Base-by-base conservation (phyloP, 2,797 vertebrate genomes). In the Eutrigla gurnardus region DNA sequence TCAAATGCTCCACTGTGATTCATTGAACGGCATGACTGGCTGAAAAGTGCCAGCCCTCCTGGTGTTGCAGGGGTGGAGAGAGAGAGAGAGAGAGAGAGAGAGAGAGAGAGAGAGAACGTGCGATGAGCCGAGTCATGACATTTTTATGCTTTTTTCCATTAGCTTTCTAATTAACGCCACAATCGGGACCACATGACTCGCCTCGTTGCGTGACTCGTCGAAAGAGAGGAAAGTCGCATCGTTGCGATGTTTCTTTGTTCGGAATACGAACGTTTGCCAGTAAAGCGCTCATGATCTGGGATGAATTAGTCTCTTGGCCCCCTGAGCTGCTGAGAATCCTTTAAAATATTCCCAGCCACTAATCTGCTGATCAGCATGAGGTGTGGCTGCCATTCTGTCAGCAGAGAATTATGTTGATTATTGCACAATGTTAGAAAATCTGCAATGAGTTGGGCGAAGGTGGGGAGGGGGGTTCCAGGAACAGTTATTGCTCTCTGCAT, bases 351-450 rank as follows among this genome's bases (percentile, higher is more conserved):
- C 75, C 58, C 74, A 77, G 75, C 75, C 83, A 82, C 82, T 89
- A 88, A 87, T 91, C 77, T 90, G 83, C 84, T 83, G 87, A 92
- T 91, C 85, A 78, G 84, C 81, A 78, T 73, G 78, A 88, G 87
- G 87, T 83, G 88, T 87, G 91, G 88, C 72, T 78, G 85, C 83
- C 65, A 46, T 79, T 84, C 82, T 83, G 87, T 89, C 88, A 84
- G 84, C 78, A 80, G 60, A 87, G 84, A 92, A 84, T 87, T 85
- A 87, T 89, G 90, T 81, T 85, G 87, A 87, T 90, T 88, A 84
- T 90, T 88, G 82, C 87, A 89, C 81, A 68, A 84, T 77, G 82
- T 88, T 81, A 77, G 80, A 82, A 75, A 75, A 80, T 72, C 63
- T 71, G 80, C 57, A n/a, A 53, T 0, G 17, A 74, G 76, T 66